Conservation (phyloP, 2,113 vertebrate genomes). For the Notothenia coriiceps region DNA sequence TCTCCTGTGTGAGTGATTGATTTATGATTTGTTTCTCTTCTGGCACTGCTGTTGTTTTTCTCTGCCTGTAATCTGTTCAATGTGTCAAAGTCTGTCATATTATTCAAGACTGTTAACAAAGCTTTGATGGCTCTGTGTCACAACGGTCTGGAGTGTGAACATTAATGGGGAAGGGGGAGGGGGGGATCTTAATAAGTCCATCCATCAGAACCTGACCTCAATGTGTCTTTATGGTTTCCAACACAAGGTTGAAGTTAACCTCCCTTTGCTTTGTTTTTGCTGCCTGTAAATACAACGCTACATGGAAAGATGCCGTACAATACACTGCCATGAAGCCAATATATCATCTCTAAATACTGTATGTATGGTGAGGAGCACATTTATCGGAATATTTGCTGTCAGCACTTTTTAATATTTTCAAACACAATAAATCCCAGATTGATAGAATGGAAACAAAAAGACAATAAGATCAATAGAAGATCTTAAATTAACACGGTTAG, state of each 20-base stretch:
- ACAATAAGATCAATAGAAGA: background rate
- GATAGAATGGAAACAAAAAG: slow-evolving; percentile 9
- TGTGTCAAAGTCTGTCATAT: slow-evolving; percentile 27
- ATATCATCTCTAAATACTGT: background rate
- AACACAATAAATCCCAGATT: slow-evolving; percentile 24
- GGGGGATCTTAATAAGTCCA: background rate
- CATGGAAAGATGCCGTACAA: background rate
- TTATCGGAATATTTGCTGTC: slow-evolving; percentile 19
- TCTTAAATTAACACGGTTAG: too few relatives aligned
- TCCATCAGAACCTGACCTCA: background rate
- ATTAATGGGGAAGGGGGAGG: slow-evolving; percentile 2
- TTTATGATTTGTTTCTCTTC: slow-evolving; percentile 32
- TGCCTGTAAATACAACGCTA: slow-evolving; percentile 1
- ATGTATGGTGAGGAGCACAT: background rate
- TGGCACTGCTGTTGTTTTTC: slow-evolving; percentile 43
- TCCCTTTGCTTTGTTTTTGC: background rate
- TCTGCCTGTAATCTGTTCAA: slow-evolving; percentile 43
- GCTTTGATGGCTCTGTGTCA: slow-evolving; percentile 25
- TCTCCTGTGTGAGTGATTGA: slow-evolving; percentile 25
- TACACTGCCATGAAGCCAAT: background rate
- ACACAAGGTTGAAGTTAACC: background rate
- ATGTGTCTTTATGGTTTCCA: background rate
- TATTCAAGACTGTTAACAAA: slow-evolving; percentile 30
- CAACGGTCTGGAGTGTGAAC: slow-evolving; percentile 32
- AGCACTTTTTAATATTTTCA: slow-evolving; percentile 28